Conservation (phyloP, 35 echinoderm and acorn worm species). For the Apostichopus japonicus region DNA sequence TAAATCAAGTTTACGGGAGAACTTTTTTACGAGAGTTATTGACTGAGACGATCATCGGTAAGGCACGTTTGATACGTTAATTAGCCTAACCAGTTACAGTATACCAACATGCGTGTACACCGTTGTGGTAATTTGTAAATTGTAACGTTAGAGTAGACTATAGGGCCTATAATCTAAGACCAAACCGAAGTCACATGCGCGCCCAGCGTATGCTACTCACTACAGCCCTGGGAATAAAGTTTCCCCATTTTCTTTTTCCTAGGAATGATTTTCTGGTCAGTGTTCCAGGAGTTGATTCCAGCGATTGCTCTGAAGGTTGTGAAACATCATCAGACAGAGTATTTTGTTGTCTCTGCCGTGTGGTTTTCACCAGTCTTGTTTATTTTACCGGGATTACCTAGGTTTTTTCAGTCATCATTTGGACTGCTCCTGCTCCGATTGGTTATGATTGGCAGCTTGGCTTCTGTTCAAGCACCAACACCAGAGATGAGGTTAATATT, state of each 20-base stretch:
- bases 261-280: constrained; percentile 89
- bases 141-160: background rate
- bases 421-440: constrained; percentile 81
- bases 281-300: constrained; percentile 86
- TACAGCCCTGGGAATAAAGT: background rate
- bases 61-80: background rate
- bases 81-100: background rate
- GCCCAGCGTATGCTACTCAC: background rate
- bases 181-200: background rate
- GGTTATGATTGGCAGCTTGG: constrained; percentile 61
- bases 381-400: constrained; percentile 19
- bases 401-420: constrained; percentile 62
- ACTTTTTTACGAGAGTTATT: constrained; percentile 31
- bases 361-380: constrained; percentile 87
- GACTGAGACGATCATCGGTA: constrained; percentile 11
- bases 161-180: background rate
- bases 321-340: constrained; percentile 76
- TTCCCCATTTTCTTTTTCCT: background rate
- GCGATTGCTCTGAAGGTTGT: constrained; percentile 84
- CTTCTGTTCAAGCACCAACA: constrained; percentile 85
- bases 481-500: constrained; percentile 60
- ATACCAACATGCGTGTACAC: background rate
- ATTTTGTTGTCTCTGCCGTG: constrained; percentile 72
- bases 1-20: background rate
- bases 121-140: background rate